A percentile compares a stretch with the other conserved stretches of the same genome.
These are phyloP conservation scores for Agriotes lineatus DNA, from an alignment of 2,888 invertebrate species.

Conservation along the genomic window DNA sequence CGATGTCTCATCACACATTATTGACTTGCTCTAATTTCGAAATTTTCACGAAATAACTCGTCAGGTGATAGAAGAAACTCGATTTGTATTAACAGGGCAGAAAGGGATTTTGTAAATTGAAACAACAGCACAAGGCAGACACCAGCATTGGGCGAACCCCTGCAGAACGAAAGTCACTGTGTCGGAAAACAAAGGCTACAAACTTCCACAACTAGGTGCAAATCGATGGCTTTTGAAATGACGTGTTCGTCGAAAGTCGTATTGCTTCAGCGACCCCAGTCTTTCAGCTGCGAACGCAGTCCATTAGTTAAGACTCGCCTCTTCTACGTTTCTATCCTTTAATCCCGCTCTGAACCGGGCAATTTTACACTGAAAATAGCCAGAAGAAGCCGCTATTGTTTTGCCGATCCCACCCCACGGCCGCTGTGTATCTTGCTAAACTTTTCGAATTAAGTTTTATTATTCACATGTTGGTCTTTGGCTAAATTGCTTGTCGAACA, in stretches of 20 bases:
- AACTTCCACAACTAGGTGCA: neutral
- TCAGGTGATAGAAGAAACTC: too few species aligned
- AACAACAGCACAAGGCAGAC: too few species aligned
- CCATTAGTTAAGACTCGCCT: conserved; percentile 29
- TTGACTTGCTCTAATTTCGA: too few species aligned
- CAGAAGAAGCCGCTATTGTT: conserved; percentile 14
- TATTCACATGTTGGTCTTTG: neutral
- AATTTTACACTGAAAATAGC: conserved; percentile 22
- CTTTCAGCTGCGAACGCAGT: neutral
- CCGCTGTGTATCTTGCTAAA: neutral
- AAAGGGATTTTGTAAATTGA: too few species aligned
- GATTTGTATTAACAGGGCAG: too few species aligned
- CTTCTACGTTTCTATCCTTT: conserved; percentile 22
- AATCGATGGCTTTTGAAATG: neutral
- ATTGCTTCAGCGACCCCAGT: neutral
- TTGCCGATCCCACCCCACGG: neutral
- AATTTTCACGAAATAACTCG: too few species aligned
- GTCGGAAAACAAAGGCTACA: neutral
- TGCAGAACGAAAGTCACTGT: too few species aligned
- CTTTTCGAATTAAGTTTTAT: neutral
- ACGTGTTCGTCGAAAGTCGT: neutral
- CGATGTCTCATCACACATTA: too few species aligned
- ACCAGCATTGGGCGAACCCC: too few species aligned
- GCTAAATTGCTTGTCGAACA: neutral
- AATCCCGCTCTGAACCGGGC: conserved; percentile 19